Percentiles rank a stretch among this genome's conserved stretches.
These are phyloP conservation scores for Tringa solitaria DNA, from an alignment of 2,113 vertebrate species.

Conservation along the genomic window DNA sequence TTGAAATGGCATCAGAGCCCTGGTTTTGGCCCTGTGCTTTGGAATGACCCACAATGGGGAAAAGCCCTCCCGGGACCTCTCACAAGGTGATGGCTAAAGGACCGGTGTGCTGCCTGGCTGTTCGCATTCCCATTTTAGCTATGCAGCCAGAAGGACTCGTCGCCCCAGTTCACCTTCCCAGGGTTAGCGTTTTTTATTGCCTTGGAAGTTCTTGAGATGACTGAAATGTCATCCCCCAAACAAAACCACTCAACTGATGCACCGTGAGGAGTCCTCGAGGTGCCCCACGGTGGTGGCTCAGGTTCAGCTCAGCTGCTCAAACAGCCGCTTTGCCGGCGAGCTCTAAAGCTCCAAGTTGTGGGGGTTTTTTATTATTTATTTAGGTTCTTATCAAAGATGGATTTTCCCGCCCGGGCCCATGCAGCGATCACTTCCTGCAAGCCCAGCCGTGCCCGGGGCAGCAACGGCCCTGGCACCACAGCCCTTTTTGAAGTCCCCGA, in stretches of 20 bases:
- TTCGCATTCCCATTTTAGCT: not conserved
- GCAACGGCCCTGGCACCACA: not conserved
- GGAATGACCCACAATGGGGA: not conserved
- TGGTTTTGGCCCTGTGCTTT: not conserved
- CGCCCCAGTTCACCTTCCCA: not conserved
- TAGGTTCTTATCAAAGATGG: slow-evolving; percentile 23
- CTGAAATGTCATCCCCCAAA: not conserved
- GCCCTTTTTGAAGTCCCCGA: not conserved
- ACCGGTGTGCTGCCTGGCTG: not conserved
- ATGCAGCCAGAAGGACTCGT: not conserved
- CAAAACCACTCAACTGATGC: not conserved
- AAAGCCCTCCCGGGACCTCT: not conserved
- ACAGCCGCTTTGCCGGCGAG: not conserved
- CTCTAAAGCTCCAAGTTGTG: not conserved
- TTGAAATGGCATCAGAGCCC: not conserved
- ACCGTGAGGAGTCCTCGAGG: accelerated
- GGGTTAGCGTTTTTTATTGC: not conserved
- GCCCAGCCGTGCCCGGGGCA: not conserved
- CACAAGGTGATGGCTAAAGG: not conserved
- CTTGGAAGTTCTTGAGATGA: not conserved
- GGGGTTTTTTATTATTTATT: not conserved
- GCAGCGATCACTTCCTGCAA: slow-evolving; percentile 15
- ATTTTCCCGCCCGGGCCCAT: not conserved
- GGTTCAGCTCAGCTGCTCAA: not conserved
- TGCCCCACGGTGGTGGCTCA: not conserved